A percentile compares a stretch with the other conserved stretches of the same genome.
These are phyloP conservation scores for Bovichtus diacanthus DNA, from an alignment of 2,797 vertebrate species.

Conservation along the genomic window DNA sequence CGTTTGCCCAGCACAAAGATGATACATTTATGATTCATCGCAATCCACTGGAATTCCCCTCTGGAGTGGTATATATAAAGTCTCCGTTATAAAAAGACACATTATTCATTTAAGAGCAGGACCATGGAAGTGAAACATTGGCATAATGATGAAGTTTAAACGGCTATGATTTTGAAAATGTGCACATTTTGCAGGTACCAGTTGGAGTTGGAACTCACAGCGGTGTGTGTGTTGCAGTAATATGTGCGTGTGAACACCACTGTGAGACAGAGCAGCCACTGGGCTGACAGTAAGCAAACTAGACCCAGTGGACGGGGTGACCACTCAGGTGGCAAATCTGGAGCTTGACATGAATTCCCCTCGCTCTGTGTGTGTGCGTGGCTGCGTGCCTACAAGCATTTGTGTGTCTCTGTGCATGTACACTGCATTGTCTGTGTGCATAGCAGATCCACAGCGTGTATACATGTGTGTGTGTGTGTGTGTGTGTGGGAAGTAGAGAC, in stretches of 20 bases:
- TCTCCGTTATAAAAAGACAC: constrained; percentile 31
- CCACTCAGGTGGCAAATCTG: constrained; percentile 83
- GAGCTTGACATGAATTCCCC: constrained; percentile 77
- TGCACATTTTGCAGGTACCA: constrained; percentile 20
- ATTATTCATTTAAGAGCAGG: constrained; percentile 50
- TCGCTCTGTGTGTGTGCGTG: constrained; percentile 41
- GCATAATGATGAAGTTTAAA: constrained; percentile 48
- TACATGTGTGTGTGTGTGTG: constrained; percentile 29
- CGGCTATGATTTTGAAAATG: constrained; percentile 46
- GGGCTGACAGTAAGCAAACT: constrained; percentile 79
- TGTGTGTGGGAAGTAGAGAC: constrained; percentile 27
- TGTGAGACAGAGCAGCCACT: constrained; percentile 64
- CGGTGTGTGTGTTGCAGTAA: constrained; percentile 24
- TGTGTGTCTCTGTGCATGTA: constrained; percentile 41
- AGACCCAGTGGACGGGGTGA: constrained; percentile 76
- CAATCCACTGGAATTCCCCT: constrained; percentile 12
- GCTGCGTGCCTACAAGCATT: constrained; percentile 23
- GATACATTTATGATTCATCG: constrained; percentile 4
- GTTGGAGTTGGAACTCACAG: constrained; percentile 15
- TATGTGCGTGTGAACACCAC: constrained; percentile 38
- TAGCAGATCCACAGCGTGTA: constrained; percentile 34
- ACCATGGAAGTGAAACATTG: constrained; percentile 30
- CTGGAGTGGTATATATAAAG: constrained; percentile 1
- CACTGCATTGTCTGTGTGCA: constrained; percentile 48
- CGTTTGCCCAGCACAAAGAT: constrained; percentile 6